Evolutionary conservation across 2,888 invertebrate species (phyloP), one percentile per base, ranked within the genome.

Genomic region (Macrophya annulata): DNA sequence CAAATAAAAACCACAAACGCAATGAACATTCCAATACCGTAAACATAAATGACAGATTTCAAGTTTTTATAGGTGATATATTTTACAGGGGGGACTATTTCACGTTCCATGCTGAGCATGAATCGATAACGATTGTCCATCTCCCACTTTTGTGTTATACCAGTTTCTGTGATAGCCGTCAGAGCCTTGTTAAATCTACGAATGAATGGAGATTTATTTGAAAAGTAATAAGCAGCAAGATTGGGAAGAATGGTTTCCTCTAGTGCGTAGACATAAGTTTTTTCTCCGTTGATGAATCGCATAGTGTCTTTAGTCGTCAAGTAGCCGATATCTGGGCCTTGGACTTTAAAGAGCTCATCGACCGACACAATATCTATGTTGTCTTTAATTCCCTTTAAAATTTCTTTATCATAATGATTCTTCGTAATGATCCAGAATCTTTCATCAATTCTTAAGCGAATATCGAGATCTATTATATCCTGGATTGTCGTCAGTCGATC

Each of bases 311-410:
- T 45, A 4, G 68, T 17, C 8, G 71, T 25, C 45, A 84, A 68
- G 84, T 84, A 84, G 9, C 84, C 84, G 51, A 71, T 31, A 37
- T 84, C 55, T 9, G 84, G 84, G 31, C 40, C 71, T 40, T n/a
- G 84, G 0, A 55, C 72, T 15, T 31, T 51, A 40, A 68, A 71
- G 12, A 84, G 25, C 4, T 72, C 59, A 40, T 48, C 31, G 31
- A 48, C 12, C n/a, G 51, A 0, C 21, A 81, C 81, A 15, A 81
- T 15, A 51, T 62, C 62, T 15, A 81, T 15, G 4, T 62, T 40
- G 21, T 15, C 15, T 25, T 25, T 1, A n/a, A 81, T 15, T 1
- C n/a, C 40, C 4, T 15, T 17, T 9, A 37, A 81, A 21, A 62
- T 40, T 40, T 43, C 25, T 15, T n/a, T 15, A n/a, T 43, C 43